Evolutionary conservation across 2,797 vertebrate genomes (phyloP), one percentile per base, ranked within the genome.

Genomic region (Pteropus rufus): DNA sequence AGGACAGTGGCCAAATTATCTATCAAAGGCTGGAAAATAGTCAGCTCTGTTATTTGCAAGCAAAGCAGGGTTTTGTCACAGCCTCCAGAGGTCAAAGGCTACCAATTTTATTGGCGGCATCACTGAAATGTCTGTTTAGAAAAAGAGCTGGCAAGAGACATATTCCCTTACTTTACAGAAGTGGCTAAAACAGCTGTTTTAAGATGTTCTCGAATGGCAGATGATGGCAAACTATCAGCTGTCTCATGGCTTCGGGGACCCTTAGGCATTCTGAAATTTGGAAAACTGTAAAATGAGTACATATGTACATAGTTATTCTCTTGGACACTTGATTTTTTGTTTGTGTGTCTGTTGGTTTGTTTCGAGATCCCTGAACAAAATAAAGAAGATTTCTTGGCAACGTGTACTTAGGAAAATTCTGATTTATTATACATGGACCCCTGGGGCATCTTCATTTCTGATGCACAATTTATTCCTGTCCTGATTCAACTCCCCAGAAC

Each of bases 21-120:
- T 58, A 84, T 81, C 46, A 72, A 93, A 81, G 76, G 34, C 84
- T 88, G 44, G 69, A 89, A 83, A 90, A 79, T 44, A 85, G 81
- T 69, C 77, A 67, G 31, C 70, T 69, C 23, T 80, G 26, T 62
- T 52, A 76, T 77, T 90, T 84, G 34, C 56, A 90, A 86, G 26
- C 62, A 64, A 83, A 24, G 9, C 24, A 18, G 72, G 60, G 19
- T 36, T 88, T 92, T 67, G 58, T 85, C 39, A 26, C 29, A 49
- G 62, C 23, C 39, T 70, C 64, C 65, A 60, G 60, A 92, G 72
- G 49, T 69, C 76, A 81, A 76, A 96, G 56, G 54, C 70, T 82
- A 56, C 76, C 3, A 24, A 36, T 65, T 84, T 90, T 62, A 54
- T 15, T 81, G 89, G 64, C 44, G 64, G 41, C 7, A 29, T 56